Base-by-base conservation (phyloP, 2,888 invertebrate genomes). In the Parnassius smintheus region DNA sequence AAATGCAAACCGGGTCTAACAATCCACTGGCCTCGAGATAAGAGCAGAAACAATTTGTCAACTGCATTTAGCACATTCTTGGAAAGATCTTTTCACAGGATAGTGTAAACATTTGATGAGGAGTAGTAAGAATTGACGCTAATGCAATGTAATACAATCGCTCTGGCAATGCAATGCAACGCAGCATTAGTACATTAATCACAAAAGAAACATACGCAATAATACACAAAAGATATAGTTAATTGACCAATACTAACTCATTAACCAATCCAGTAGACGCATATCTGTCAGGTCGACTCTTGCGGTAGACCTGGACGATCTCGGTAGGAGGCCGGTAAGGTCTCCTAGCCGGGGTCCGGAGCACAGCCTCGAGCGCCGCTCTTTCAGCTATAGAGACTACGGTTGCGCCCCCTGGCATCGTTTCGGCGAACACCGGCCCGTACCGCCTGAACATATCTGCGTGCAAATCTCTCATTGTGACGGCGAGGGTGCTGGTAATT, bases 321-420 rank as follows among this genome's bases (percentile, higher is more conserved):
- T 96, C 96, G 1, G 96, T 96, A 45, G 96, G 96, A 11, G 97
- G 97, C 18, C 97, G 93, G 73, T 96, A 93, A 0, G 97, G 97
- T 74, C 94, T 95, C 78, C 94, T 95, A 67, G 95, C 94, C 11
- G 94, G 93, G 66, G 94, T 93, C 70, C 94, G 93, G n/a, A 97
- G 87, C 13, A 97, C 95, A 44, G 93, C 93, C 76, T 97, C 96
- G 68, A 97, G 94, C 68, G 96, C 96, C 1, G 85, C 83, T 46
- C 94, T 92, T 59, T 95, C 94, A 42, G 95, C 95, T 59, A 97
- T 87, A 69, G 95, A 96, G 53, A 97, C 94, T 58, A 97, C 93
- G 46, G 95, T 94, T 65, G 94, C 90, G 76, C 95, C 95, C 48
- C 96, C 91, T 56, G 95, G 94, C 74, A 96, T 95, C 74, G 95